phyloP scores from a whole-genome alignment of 1,140 invertebrate genomes.

The Megalonaias nervosa region DNA sequence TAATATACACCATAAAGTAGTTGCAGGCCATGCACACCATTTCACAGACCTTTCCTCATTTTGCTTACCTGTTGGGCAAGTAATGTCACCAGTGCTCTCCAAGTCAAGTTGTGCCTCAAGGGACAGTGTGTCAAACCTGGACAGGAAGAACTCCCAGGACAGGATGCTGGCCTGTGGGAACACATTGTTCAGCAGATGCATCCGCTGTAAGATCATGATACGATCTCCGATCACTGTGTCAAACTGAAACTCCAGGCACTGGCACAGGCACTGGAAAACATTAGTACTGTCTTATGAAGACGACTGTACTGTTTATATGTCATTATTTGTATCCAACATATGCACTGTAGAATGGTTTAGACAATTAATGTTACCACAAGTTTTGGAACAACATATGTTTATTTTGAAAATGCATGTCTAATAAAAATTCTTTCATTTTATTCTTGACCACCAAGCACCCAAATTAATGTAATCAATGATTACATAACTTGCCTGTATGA shows the following conservation, averaged over 20 bases:
- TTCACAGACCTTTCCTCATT: no score
- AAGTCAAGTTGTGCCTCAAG: conserved; percentile 80
- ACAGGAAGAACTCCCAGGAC: conserved; percentile 98
- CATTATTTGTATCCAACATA: no score
- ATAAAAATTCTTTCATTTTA: no score
- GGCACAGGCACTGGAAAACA: conserved; percentile 70
- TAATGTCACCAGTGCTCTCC: conserved; percentile 67
- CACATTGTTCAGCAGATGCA: conserved; percentile 95
- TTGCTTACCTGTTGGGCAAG: conserved; percentile 83
- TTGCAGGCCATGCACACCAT: no score
- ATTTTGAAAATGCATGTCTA: no score
- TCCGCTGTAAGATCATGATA: conserved; percentile 96
- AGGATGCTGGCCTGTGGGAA: conserved; percentile 92
- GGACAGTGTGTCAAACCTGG: conserved; percentile 96
- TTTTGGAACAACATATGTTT: no score
- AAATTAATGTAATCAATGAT: no score
- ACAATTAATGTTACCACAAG: no score
- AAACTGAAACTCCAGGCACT: conserved; percentile 75
- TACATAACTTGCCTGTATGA: no score
- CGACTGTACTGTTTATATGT: neutral
- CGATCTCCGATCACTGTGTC: conserved; percentile 93
- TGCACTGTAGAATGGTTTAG: no score
- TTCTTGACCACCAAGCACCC: no score
- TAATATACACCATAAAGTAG: no score
- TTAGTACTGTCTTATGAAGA: neutral